phyloP scores from a whole-genome alignment of 2,113 vertebrate genomes.

The Indicator maculatus region DNA sequence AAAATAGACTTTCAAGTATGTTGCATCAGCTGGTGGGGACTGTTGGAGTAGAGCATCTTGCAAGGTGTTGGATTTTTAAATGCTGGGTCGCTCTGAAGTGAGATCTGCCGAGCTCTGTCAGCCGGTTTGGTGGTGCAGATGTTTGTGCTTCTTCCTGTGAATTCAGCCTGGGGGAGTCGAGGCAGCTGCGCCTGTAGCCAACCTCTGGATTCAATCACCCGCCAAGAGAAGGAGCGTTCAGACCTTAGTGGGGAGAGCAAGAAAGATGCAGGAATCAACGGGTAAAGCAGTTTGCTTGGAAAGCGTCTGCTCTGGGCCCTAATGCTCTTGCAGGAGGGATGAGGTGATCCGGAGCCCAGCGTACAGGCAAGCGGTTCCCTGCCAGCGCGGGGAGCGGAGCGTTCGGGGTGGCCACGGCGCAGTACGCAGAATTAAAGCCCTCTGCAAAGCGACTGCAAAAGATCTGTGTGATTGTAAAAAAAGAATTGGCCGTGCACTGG shows the following conservation, averaged over 20 bases:
- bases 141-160: conserved; percentile 30
- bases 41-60: background rate
- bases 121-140: background rate
- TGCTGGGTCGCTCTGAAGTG: background rate
- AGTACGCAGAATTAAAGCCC: fast-evolving
- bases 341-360: fast-evolving
- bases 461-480: background rate
- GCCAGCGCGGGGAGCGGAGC: fast-evolving
- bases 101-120: background rate
- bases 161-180: background rate
- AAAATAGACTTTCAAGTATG: background rate
- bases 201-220: background rate
- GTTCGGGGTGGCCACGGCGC: background rate
- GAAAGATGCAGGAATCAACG: fast-evolving
- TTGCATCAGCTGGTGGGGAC: background rate
- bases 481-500: background rate
- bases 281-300: fast-evolving
- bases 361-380: fast-evolving
- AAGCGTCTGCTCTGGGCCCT: background rate
- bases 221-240: background rate
- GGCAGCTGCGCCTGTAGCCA: background rate
- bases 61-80: fast-evolving
- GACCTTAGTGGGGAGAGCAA: fast-evolving
- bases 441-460: background rate
- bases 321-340: background rate